phyloP scores from a whole-genome alignment of 2,797 vertebrate genomes.

The Enteromius thamalakanensis region DNA sequence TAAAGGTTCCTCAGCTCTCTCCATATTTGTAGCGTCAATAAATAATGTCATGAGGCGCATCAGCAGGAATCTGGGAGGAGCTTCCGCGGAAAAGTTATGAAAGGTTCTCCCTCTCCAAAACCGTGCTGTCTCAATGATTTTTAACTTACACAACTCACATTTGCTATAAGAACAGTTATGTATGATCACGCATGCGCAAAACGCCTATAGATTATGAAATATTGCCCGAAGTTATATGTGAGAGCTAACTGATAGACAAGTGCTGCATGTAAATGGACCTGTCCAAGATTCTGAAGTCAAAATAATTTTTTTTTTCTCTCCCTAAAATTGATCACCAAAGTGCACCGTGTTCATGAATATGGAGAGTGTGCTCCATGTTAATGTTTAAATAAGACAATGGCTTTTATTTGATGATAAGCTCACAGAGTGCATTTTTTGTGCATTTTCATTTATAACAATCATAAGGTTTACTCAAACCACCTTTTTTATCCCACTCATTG shows the following conservation, averaged over 20 bases:
- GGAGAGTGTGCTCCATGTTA: background rate
- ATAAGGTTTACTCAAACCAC: background rate
- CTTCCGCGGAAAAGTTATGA: conserved; percentile 24
- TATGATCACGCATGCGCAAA: background rate
- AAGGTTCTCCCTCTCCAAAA: conserved; percentile 1
- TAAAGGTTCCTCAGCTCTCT: background rate
- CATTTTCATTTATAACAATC: background rate
- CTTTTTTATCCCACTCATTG: background rate
- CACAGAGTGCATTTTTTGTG: background rate
- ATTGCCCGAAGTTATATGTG: background rate
- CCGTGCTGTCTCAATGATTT: background rate
- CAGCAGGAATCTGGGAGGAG: conserved; percentile 29
- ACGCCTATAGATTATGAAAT: conserved; percentile 7
- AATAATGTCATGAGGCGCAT: background rate
- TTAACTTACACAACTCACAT: conserved; percentile 35
- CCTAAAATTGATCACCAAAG: background rate
- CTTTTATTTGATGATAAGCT: background rate
- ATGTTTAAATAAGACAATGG: background rate
- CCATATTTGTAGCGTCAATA: conserved; percentile 20
- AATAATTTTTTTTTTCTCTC: background rate
- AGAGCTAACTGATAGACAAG: background rate
- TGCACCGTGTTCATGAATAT: background rate
- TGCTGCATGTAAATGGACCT: background rate
- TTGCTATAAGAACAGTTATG: background rate
- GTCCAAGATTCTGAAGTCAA: background rate